phyloP scores from a whole-genome alignment of 2,888 invertebrate genomes.

The Rotaria macrura region DNA sequence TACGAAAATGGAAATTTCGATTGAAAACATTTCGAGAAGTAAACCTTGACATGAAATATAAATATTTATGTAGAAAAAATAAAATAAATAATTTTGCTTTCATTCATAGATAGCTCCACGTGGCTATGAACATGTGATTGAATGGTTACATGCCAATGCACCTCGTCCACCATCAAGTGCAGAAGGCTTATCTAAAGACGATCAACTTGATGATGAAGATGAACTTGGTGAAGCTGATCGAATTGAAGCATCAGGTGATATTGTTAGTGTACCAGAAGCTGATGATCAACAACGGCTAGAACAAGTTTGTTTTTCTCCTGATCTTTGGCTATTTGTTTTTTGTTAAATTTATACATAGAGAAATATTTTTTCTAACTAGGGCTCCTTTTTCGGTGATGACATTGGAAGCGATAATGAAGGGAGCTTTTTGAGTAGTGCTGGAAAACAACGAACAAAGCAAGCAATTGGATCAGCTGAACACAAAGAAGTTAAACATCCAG shows the following conservation, averaged over 20 bases:
- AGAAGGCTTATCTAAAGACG: not conserved
- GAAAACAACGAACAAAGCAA: not conserved
- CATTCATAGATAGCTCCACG: not conserved
- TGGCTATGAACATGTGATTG: not conserved
- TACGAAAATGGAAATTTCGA: slow-evolving; percentile 48
- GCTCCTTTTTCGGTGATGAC: not conserved
- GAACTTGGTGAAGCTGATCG: not conserved
- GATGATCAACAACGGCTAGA: not conserved
- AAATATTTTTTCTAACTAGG: no score
- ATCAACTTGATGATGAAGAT: not conserved
- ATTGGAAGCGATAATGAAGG: not conserved
- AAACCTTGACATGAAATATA: not conserved
- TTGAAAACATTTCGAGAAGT: slow-evolving; percentile 38
- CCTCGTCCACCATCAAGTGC: not conserved
- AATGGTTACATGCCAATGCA: not conserved
- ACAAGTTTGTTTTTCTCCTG: not conserved
- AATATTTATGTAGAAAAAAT: no score
- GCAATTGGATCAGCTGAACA: not conserved
- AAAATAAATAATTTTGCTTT: not conserved
- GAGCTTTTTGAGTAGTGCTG: slow-evolving; percentile 8
- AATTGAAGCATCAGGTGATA: not conserved
- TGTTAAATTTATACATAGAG: not conserved
- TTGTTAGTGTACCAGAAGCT: not conserved
- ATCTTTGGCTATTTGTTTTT: not conserved
- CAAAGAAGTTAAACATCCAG: not conserved